These are phyloP conservation scores for Scaptomyza pallida DNA, from an alignment of 1,140 invertebrate genomes.

Conservation along the genomic window DNA sequence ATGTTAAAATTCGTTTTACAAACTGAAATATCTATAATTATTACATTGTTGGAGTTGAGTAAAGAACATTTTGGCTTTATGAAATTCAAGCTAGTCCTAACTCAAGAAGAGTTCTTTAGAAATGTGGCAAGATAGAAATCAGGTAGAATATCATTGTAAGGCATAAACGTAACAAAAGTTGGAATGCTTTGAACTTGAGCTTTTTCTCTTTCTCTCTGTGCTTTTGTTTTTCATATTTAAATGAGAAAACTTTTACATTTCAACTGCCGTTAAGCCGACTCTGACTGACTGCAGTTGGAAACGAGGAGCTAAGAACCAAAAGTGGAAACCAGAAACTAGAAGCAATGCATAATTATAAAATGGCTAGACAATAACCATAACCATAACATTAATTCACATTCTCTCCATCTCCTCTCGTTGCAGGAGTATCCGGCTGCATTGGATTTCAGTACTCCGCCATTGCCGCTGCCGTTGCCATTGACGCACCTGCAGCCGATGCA, in stretches of 20 bases:
- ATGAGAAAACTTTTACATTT: constrained; percentile 72
- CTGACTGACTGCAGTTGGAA: constrained; percentile 7
- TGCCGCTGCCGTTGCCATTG: constrained; percentile 72
- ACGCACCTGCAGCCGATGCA: constrained; percentile 71
- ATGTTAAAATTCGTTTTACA: not conserved
- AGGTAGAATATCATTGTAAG: constrained; percentile 9
- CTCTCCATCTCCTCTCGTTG: constrained; percentile 14
- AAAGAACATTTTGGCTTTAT: not conserved
- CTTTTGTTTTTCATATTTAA: constrained; percentile 63
- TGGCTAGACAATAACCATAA: too few species aligned
- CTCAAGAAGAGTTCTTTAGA: not conserved
- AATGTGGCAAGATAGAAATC: not conserved
- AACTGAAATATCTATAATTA: constrained; percentile 46
- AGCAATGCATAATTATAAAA: too few species aligned
- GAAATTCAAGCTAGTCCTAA: not conserved
- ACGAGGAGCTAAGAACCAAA: not conserved
- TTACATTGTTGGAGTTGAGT: constrained; percentile 29
- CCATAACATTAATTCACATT: too few species aligned
- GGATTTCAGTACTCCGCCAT: constrained; percentile 75
- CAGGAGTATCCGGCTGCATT: constrained; percentile 79
- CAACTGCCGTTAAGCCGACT: constrained; percentile 18
- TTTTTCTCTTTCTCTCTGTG: constrained; percentile 24
- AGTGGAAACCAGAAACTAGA: not conserved
- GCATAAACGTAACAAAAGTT: not conserved
- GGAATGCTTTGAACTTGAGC: constrained; percentile 1